These are phyloP conservation scores for Dexiosoma caninum DNA, from an alignment of 2,888 invertebrate genomes.

Conservation along the genomic window DNA sequence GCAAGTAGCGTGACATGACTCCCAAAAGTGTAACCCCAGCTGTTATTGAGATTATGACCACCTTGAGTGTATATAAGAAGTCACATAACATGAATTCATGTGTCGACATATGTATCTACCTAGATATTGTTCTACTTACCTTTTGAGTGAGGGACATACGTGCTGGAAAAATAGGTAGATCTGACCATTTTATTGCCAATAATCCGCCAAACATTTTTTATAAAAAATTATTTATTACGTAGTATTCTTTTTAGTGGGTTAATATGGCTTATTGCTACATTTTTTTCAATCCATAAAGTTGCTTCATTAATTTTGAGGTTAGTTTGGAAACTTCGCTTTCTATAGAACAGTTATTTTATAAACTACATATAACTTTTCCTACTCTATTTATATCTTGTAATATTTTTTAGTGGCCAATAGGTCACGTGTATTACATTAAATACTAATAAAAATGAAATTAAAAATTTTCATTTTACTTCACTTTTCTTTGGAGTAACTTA, in stretches of 20 bases:
- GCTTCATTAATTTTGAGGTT: constrained; percentile 32
- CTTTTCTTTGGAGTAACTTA: neutral
- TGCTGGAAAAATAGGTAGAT: constrained; percentile 72
- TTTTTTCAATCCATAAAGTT: constrained; percentile 12
- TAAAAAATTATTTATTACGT: neutral
- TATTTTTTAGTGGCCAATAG: too few species aligned
- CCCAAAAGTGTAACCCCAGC: constrained; percentile 89
- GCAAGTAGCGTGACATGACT: constrained; percentile 87
- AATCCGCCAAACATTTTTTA: constrained; percentile 67
- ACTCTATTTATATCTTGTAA: too few species aligned
- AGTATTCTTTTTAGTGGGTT: neutral
- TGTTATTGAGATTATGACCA: constrained; percentile 78
- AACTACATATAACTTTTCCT: neutral
- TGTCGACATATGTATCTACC: neutral
- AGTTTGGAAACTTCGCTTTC: neutral
- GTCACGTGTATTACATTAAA: too few species aligned
- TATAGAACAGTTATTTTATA: neutral
- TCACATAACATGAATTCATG: neutral
- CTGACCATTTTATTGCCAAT: constrained; percentile 70
- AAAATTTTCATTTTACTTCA: neutral
- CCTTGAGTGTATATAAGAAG: constrained; percentile 65
- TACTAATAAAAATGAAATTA: too few species aligned
- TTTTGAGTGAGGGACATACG: constrained; percentile 76
- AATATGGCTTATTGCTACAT: constrained; percentile 6
- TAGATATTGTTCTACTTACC: constrained; percentile 65